These are phyloP conservation scores for Heteropelma amictum DNA, from an alignment of 2,888 invertebrate species.

Conservation along the genomic window DNA sequence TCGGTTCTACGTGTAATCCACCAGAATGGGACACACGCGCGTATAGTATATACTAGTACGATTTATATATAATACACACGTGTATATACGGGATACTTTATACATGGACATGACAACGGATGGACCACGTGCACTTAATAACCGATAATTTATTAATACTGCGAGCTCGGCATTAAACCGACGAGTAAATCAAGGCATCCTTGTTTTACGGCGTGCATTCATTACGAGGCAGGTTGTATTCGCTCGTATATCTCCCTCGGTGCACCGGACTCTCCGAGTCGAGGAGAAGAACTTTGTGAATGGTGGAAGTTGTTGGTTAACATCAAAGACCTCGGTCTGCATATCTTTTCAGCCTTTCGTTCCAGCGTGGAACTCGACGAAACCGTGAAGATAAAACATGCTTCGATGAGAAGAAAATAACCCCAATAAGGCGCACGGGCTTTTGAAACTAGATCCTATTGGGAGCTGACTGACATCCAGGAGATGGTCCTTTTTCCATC, in stretches of 20 bases:
- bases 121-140: constrained; percentile 70
- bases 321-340: not conserved
- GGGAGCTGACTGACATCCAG: too few species aligned
- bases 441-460: not conserved
- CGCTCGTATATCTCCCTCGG: constrained; percentile 74
- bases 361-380: not conserved
- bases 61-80: too few species aligned
- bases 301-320: not conserved
- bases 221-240: constrained; percentile 75
- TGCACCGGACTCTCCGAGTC: constrained; percentile 38
- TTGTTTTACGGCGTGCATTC: constrained; percentile 77
- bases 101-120: constrained; percentile 17
- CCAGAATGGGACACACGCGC: too few species aligned
- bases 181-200: constrained; percentile 76
- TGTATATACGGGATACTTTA: not conserved
- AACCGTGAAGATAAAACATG: not conserved
- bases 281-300: constrained; percentile 4
- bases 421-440: not conserved
- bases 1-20: too few species aligned
- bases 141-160: constrained; percentile 76
- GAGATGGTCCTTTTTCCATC: too few species aligned
- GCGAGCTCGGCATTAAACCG: constrained; percentile 69
- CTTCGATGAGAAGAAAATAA: not conserved
- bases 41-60: too few species aligned
- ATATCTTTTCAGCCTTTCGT: constrained; percentile 8